Evolutionary conservation across 2,113 vertebrate species (phyloP).

Genomic region (Ammodytes dubius): DNA sequence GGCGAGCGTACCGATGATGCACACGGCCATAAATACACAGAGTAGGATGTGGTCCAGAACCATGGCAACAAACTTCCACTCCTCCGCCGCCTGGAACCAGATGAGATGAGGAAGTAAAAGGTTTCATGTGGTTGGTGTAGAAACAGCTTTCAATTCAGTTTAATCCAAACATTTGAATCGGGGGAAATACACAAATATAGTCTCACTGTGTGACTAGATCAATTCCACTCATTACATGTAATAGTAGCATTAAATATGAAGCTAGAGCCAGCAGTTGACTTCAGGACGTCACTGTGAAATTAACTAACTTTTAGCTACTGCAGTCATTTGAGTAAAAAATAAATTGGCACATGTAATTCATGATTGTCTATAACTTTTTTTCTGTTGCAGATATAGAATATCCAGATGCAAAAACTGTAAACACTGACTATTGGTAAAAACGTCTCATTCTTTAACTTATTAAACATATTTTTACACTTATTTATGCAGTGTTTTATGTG

Average conservation of each 20-base stretch:
- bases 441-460: too few species aligned
- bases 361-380: not conserved
- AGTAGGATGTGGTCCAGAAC: constrained; percentile 97
- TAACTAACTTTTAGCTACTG: not conserved
- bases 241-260: too few species aligned
- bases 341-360: too few species aligned
- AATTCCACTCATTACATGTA: not conserved
- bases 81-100: constrained; percentile 90
- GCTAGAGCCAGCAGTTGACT: not conserved
- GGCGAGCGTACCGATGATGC: constrained; percentile 93
- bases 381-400: too few species aligned
- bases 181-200: not conserved
- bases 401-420: too few species aligned
- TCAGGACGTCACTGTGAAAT: not conserved
- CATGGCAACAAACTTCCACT: constrained; percentile 99
- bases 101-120: not conserved
- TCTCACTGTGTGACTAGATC: too few species aligned
- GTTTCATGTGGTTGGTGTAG: too few species aligned
- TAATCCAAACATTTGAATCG: not conserved
- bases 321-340: not conserved
- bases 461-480: too few species aligned
- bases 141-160: not conserved
- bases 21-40: constrained; percentile 96
- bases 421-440: not conserved
- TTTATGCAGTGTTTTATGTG: too few species aligned